These are phyloP conservation scores for Heterodera carotae DNA, from an alignment of 1,140 invertebrate species.

Conservation along the genomic window DNA sequence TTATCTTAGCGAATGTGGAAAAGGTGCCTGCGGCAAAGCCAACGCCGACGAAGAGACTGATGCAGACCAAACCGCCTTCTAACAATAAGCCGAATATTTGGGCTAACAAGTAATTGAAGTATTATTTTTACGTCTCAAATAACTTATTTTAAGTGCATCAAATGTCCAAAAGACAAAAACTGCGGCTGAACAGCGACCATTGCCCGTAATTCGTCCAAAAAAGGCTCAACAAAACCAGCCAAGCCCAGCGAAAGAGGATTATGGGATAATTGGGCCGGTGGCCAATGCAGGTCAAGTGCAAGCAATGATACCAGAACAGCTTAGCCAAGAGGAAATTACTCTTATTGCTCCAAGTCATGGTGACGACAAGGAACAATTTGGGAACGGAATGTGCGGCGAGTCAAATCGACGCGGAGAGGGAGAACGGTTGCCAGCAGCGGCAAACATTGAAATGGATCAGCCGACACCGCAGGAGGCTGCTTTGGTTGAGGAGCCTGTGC, in stretches of 20 bases:
- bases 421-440: neutral
- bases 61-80: neutral
- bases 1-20: neutral
- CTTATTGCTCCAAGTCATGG: neutral
- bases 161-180: neutral
- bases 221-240: neutral
- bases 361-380: neutral
- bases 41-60: neutral
- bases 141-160: neutral
- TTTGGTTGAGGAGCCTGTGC: neutral
- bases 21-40: too few species aligned
- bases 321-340: neutral
- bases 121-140: neutral
- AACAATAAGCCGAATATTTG: neutral
- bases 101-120: conserved; percentile 1
- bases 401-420: neutral
- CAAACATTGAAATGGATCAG: neutral
- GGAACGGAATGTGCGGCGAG: too few species aligned
- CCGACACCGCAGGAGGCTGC: neutral
- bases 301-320: neutral
- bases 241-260: neutral
- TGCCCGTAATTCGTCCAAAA: conserved; percentile 5
- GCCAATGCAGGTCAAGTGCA: neutral
- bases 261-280: neutral
- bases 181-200: neutral